phyloP scores from a whole-genome alignment of 2,797 vertebrate species.

The Selene dorsalis region DNA sequence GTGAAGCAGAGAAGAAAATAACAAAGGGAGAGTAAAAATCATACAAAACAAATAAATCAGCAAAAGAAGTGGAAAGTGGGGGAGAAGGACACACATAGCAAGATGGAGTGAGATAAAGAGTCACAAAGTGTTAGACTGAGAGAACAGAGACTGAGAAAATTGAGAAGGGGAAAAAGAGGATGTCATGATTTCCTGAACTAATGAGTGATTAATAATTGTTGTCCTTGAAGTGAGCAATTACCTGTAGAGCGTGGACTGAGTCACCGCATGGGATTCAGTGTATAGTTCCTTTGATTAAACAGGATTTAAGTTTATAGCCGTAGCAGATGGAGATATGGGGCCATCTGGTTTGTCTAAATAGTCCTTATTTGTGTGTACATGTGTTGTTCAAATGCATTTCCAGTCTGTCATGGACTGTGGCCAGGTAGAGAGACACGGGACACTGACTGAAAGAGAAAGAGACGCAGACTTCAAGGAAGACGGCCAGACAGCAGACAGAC shows the following conservation, averaged over 20 bases:
- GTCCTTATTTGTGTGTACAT: conserved; percentile 48
- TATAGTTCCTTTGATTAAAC: conserved; percentile 23
- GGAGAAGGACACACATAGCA: not conserved
- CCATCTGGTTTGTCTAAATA: conserved; percentile 60
- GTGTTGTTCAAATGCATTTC: conserved; percentile 35
- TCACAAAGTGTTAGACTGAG: not conserved
- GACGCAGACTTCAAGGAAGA: not conserved
- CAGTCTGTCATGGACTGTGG: conserved; percentile 37
- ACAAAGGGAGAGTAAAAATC: not conserved
- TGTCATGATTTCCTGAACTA: conserved; percentile 2
- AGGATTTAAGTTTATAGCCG: conserved; percentile 25
- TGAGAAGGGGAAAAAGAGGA: not conserved
- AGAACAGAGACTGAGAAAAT: conserved; percentile 10
- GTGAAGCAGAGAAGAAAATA: not conserved
- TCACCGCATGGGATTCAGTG: conserved; percentile 2
- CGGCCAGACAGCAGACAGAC: not conserved
- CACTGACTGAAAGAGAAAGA: conserved; percentile 2
- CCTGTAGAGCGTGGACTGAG: conserved; percentile 13
- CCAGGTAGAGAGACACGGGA: conserved; percentile 41
- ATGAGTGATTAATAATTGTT: conserved; percentile 28
- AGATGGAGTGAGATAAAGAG: not conserved
- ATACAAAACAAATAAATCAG: conserved; percentile 48
- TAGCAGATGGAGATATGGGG: conserved; percentile 46
- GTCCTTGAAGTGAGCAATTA: conserved; percentile 41
- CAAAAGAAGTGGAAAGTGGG: conserved; percentile 10